phyloP scores from a whole-genome alignment of 2,797 vertebrate genomes.

The Emys orbicularis region DNA sequence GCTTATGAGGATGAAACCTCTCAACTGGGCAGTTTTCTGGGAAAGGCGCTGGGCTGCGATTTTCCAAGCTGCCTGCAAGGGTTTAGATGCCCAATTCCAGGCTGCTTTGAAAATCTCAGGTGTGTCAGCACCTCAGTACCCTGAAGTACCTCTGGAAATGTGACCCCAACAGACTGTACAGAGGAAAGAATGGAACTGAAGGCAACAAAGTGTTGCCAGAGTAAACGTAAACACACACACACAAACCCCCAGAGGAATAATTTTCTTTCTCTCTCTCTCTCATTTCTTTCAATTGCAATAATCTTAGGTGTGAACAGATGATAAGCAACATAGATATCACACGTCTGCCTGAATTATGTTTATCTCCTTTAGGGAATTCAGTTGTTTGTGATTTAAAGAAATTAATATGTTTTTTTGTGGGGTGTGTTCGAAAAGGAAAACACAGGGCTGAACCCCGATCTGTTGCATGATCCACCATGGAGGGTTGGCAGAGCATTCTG shows the following conservation, averaged over 20 bases:
- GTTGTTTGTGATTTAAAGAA: neutral
- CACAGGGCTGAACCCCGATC: neutral
- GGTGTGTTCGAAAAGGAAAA: neutral
- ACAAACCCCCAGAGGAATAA: no score
- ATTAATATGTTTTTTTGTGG: neutral
- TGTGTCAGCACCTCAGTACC: neutral
- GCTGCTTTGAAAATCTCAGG: neutral
- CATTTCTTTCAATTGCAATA: neutral
- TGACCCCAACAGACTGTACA: neutral
- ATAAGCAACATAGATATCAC: neutral
- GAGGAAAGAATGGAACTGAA: neutral
- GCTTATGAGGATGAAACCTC: neutral
- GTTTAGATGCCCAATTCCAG: neutral
- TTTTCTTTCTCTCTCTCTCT: neutral
- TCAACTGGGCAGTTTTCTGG: neutral
- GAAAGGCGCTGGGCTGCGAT: neutral
- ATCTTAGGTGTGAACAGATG: neutral
- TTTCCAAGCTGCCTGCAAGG: neutral
- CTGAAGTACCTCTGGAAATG: fast-evolving
- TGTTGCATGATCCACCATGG: neutral
- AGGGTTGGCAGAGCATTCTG: neutral
- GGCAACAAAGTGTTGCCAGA: neutral
- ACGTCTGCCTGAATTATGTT: neutral
- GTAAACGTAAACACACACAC: neutral
- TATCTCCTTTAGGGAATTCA: neutral